Conservation (phyloP, 2,113 vertebrate species). For the Scatophagus argus region DNA sequence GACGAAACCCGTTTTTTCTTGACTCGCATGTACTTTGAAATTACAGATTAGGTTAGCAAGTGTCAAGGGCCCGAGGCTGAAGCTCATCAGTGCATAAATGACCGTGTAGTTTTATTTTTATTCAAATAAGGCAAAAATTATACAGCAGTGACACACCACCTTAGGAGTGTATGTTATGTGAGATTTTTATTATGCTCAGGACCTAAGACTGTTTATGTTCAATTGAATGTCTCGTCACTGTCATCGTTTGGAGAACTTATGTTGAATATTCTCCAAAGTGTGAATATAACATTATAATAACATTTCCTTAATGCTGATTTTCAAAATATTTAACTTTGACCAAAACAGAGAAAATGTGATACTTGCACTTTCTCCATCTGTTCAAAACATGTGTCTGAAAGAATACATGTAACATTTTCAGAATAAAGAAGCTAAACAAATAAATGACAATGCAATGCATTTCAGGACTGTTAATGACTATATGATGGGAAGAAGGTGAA, state of each 20-base stretch:
- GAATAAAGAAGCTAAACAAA: conserved; percentile 60
- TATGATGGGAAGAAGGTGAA: conserved; percentile 5
- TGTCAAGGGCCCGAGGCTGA: conserved; percentile 2
- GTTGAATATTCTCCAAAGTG: conserved; percentile 19
- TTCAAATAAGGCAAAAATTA: background rate
- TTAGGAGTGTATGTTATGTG: conserved; percentile 14
- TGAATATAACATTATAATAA: conserved; percentile 7
- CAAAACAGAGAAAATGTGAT: conserved; percentile 34
- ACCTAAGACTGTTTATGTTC: conserved; percentile 63
- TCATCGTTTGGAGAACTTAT: conserved; percentile 33
- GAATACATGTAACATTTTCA: conserved; percentile 36
- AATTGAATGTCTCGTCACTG: conserved; percentile 61
- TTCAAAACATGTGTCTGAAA: conserved; percentile 31
- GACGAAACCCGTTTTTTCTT: conserved; percentile 12
- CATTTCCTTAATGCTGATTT: conserved; percentile 42
- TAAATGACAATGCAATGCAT: background rate
- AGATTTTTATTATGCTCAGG: conserved; percentile 67
- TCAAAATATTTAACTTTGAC: conserved; percentile 22
- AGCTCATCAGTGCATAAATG: conserved; percentile 20
- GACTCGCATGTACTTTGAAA: conserved; percentile 33
- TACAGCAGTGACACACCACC: conserved; percentile 5
- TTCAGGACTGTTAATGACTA: background rate
- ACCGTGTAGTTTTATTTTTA: conserved; percentile 5
- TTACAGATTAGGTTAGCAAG: background rate
- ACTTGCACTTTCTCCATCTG: conserved; percentile 25